Evolutionary conservation across 53 echinoderm and acorn worm genomes (phyloP), one percentile per base, ranked within the genome.

Genomic region (Holothuria leucospilota): DNA sequence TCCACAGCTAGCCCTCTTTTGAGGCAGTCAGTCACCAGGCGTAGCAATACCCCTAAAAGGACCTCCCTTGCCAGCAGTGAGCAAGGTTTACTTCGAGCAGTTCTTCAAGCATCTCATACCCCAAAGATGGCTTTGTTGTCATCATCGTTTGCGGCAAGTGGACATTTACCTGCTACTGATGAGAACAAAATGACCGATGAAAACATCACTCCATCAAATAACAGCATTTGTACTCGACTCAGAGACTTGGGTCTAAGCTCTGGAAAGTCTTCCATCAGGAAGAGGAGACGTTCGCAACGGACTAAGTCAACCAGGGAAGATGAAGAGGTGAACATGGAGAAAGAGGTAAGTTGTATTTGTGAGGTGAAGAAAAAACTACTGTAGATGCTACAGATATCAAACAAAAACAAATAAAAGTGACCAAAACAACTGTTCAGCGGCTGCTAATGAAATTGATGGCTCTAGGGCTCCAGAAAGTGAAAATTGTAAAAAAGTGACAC

Each of bases 71-170:
- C 20, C 24, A 78, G 29, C 65, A 78, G 40, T 42, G 78, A 24
- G 71, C 85, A 41, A 77, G 88, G 8, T 69, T 73, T 20, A 12
- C 86, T 65, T 86, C 85, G 86, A 71, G 72, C n/a, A 86, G 75
- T 63, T 85, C 91, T 24, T 88, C 94, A 28, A 77, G 69, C 69
- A 85, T 91, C 67, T 73, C 91, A 40, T 72, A 72, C 72, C 40
- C 72, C 72, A 41, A 72, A 72, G 49, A 46, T 72, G 42, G 13
- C 39, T 39, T 34, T 18, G 4, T 12, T 15, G 7, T 34, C 40
- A 72, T n/a, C 72, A 30, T n/a, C 21, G 11, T 13, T 3, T 39
- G 56, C 56, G 8, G 0, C 56, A 56, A 56, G 56, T 56, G 56
- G 18, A 56, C 15, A 56, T 56, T 56, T 56, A 56, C 5, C 18